phyloP scores from a whole-genome alignment of 2,113 vertebrate species.

The Dipodomys ordii region DNA sequence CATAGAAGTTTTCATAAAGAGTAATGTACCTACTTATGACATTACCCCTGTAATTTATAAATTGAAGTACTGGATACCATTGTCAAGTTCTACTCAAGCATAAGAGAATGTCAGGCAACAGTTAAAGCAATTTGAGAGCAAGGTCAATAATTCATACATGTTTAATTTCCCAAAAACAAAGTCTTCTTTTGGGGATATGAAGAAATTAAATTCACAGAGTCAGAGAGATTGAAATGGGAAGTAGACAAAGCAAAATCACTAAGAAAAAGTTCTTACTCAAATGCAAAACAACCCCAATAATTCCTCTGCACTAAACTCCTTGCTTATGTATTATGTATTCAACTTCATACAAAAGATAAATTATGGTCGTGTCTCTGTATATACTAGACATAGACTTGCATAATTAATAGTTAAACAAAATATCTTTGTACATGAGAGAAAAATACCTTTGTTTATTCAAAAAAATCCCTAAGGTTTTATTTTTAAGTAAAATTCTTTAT shows the following conservation, averaged over 20 bases:
- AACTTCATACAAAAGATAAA: slow-evolving; percentile 62
- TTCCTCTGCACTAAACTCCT: not conserved
- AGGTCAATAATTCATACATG: not conserved
- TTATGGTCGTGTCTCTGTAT: not conserved
- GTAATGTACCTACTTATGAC: not conserved
- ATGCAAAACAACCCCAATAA: slow-evolving; percentile 2
- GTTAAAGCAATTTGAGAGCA: slow-evolving; percentile 13
- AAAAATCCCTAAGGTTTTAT: slow-evolving; percentile 81
- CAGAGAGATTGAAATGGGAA: not conserved
- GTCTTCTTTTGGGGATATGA: slow-evolving; percentile 27
- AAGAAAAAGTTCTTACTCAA: slow-evolving; percentile 27
- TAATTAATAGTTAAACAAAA: slow-evolving; percentile 70
- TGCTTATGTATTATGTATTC: not conserved
- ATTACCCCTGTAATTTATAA: slow-evolving; percentile 44
- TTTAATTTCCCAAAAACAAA: slow-evolving; percentile 24
- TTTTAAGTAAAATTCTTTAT: slow-evolving; percentile 73
- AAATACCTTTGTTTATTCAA: slow-evolving; percentile 76
- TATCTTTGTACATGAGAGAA: slow-evolving; percentile 77
- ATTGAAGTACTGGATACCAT: not conserved
- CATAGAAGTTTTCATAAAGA: slow-evolving; percentile 64
- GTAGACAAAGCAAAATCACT: not conserved
- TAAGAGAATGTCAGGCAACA: not conserved
- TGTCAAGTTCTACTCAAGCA: slow-evolving; percentile 40
- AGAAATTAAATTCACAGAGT: not conserved
- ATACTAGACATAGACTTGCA: slow-evolving; percentile 63